Base-by-base conservation (phyloP, 2,797 vertebrate species). In the Telmatherina bonti region DNA sequence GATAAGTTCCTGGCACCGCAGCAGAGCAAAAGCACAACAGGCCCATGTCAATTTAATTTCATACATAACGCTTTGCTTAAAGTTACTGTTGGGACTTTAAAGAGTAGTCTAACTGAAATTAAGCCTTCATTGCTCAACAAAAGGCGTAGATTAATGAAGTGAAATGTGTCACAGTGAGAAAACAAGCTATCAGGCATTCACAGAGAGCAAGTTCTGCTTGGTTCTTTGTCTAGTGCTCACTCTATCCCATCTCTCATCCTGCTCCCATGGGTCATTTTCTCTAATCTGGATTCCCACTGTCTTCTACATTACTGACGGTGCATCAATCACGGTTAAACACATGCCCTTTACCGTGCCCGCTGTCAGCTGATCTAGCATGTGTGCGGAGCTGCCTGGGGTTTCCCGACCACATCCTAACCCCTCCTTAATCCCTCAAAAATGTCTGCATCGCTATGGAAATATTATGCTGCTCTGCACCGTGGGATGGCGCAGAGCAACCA, bases 231-330 rank as follows among this genome's bases (percentile, higher is more conserved):
- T 54, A 64, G 7, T 0, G 0, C 60, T 59, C 57, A 24, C 72
- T 7, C 47, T 55, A 45, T 59, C 56, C 71, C 67, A 71, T 87
- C 81, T 85, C 77, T 88, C 83, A 73, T 68, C 66, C 59, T 35
- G 7, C 64, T 84, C 86, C 84, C 70, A 52, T 72, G 85, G 85
- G 87, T 86, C 83, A 67, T 79, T 88, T 81, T 60, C 75, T 79
- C 87, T 87, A 88, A 92, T 92, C 88, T 91, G 82, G 88, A 89
- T 86, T 87, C 86, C 79, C 74, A 82, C 90, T 81, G 87, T 87
- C 85, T 83, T 70, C 85, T 31, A 52, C 70, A 74, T 89, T 83
- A 84, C 86, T 73, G 86, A 91, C 91, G 81, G 79, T 45, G 67
- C 84, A 89, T 93, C 86, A 85, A 90, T 92, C 83, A 86, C 56